Conservation (phyloP, 2,888 invertebrate species). For the Thera britannica region DNA sequence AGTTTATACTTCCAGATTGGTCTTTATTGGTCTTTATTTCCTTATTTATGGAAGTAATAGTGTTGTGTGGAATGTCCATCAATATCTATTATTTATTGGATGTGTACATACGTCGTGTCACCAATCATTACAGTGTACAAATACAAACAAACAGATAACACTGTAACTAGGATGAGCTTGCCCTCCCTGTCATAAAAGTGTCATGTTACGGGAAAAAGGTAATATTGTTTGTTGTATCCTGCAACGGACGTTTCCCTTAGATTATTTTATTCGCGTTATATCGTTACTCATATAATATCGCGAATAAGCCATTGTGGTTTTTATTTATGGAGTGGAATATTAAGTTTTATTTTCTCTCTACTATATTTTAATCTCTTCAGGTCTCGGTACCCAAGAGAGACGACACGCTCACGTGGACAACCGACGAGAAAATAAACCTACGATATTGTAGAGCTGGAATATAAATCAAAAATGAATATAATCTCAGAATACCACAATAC, state of each 20-base stretch:
- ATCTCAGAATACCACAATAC: no score
- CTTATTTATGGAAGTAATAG: no score
- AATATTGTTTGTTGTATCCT: slow-evolving; percentile 41
- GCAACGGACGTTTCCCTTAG: slow-evolving; percentile 42
- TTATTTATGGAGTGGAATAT: slow-evolving; percentile 5
- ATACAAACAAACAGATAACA: slow-evolving; percentile 25
- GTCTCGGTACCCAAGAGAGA: no score
- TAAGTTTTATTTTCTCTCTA: neutral
- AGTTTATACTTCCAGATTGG: no score
- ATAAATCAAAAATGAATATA: no score
- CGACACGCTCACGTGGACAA: no score
- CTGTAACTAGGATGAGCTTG: slow-evolving; percentile 26
- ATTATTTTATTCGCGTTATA: slow-evolving; percentile 33
- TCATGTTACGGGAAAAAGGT: slow-evolving; percentile 37
- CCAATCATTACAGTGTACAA: slow-evolving; percentile 14
- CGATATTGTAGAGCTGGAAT: no score
- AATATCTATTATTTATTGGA: no score
- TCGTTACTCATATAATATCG: slow-evolving; percentile 20
- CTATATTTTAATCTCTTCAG: neutral
- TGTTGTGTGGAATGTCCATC: no score
- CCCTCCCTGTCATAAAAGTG: slow-evolving; percentile 44
- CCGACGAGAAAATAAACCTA: no score
- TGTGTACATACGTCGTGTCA: neutral
- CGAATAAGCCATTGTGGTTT: slow-evolving; percentile 5
- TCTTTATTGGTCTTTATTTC: no score